Base-by-base conservation (phyloP, 2,113 vertebrate species). In the Hymenochirus boettgeri region DNA sequence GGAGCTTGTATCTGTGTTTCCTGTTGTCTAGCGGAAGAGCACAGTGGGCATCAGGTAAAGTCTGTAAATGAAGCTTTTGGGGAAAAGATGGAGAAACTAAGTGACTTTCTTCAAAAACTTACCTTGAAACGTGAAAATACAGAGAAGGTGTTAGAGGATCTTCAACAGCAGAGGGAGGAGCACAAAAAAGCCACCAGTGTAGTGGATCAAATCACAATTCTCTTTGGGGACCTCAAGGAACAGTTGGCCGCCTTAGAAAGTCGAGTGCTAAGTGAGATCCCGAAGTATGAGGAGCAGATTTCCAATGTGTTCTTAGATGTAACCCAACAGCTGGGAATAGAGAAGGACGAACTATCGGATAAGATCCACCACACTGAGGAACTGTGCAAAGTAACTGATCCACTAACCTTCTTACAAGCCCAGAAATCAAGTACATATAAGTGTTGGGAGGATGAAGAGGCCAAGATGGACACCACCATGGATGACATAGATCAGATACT, bases 11-110 rank as follows among this genome's bases (percentile, higher is more conserved):
- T 79, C 37, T 78, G 79, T 0, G 77, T 77, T 24, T 27, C 77
- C 27, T 81, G 76, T 60, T 57, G 72, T 0, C 71, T 73, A 56
- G 76, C 76, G 2, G 60, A 71, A 24, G 73, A 74, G 15, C 77
- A 78, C 54, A 11, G 58, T 19, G 50, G 48, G 0, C 79, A 79
- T 31, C 24, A 35, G 0, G 74, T 76, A 12, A 21, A 48, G 46
- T 9, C 21, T 0, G 3, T 48, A 9, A 48, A 48, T 6, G 29
- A 31, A 6, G 29, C 29, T 10, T 31, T 31, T 31, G 29, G 10
- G 5, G 5, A 31, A 10, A 31, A 31, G 29, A 31, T 31, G 5
- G 29, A 5, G 5, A 31, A 31, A 31, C 29, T 31, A 10, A 10
- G 10, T 10, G 10, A 10, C 10, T 10, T 31, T 31, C 29, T 31